Conservation (phyloP, 2,797 vertebrate genomes). For the Lacerta bilineata region DNA sequence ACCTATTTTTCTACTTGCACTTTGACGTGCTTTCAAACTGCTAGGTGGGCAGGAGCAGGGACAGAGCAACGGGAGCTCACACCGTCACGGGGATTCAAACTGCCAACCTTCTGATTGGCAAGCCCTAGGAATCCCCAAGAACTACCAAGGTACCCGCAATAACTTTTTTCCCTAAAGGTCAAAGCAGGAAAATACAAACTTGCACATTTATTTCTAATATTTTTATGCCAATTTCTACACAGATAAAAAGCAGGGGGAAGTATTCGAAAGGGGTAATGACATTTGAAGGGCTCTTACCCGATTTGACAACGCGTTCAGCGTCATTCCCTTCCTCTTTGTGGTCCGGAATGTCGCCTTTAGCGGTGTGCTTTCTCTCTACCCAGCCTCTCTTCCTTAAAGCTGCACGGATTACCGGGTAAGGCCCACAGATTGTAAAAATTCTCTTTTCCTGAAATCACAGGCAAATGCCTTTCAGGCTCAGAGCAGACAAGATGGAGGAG, state of each 20-base stretch:
- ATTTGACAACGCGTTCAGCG: fast-evolving
- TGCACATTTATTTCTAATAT: neutral
- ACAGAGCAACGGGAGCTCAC: too few relatives aligned
- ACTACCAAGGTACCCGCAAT: neutral
- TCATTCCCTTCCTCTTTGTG: constrained; percentile 8
- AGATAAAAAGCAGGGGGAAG: neutral
- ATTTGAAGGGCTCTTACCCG: constrained; percentile 3
- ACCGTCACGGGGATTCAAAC: too few relatives aligned
- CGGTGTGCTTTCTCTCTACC: constrained; percentile 70
- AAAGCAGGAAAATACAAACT: neutral
- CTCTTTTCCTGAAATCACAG: constrained; percentile 71
- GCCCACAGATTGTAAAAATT: constrained; percentile 75
- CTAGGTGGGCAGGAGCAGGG: too few relatives aligned
- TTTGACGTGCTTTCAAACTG: too few relatives aligned
- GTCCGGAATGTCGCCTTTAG: constrained; percentile 17
- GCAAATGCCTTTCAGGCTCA: neutral
- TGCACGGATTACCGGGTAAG: constrained; percentile 68
- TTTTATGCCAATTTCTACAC: neutral
- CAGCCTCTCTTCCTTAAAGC: constrained; percentile 71
- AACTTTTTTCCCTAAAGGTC: neutral
- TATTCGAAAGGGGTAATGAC: neutral
- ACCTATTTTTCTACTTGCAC: too few relatives aligned
- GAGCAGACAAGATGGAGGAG: neutral
- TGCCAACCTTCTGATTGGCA: too few relatives aligned
- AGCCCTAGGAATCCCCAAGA: neutral